Percentiles rank a stretch among this genome's conserved stretches.
phyloP scores from a whole-genome alignment of 2,113 vertebrate genomes.

The Hypocryptadius cinnamomeus region DNA sequence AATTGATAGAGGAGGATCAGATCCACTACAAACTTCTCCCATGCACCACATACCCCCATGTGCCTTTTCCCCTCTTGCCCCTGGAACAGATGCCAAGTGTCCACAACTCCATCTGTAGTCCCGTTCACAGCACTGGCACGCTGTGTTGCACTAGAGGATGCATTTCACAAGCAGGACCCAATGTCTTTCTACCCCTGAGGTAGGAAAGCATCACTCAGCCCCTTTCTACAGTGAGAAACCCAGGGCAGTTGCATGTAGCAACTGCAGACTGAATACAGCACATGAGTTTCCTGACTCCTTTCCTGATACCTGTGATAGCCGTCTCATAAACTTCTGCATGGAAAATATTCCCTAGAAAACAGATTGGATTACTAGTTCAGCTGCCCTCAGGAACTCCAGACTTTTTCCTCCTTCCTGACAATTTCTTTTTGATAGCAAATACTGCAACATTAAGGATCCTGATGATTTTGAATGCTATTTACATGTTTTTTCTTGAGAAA shows the following conservation, averaged over 20 bases:
- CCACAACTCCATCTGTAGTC: neutral
- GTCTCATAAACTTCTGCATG: neutral
- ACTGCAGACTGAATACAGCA: neutral
- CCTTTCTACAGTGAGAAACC: neutral
- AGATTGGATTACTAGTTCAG: neutral
- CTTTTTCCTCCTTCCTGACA: neutral
- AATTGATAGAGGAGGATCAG: neutral
- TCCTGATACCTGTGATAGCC: neutral
- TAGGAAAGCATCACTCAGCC: neutral
- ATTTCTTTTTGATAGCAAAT: neutral
- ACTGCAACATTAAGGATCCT: neutral
- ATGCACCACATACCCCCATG: neutral
- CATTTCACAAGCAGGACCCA: neutral
- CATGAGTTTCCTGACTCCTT: neutral
- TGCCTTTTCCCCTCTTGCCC: neutral
- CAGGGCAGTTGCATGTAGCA: neutral
- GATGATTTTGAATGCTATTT: neutral
- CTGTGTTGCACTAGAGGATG: neutral
- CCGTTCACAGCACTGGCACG: accelerated
- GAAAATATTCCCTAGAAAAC: neutral
- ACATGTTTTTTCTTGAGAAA: neutral
- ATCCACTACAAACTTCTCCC: neutral
- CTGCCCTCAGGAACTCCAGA: neutral
- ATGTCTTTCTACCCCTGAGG: neutral
- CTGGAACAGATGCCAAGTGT: neutral